Percentiles rank a stretch among this genome's conserved stretches.
These are phyloP conservation scores for Semnornis frantzii DNA, from an alignment of 2,113 vertebrate species.

Conservation along the genomic window DNA sequence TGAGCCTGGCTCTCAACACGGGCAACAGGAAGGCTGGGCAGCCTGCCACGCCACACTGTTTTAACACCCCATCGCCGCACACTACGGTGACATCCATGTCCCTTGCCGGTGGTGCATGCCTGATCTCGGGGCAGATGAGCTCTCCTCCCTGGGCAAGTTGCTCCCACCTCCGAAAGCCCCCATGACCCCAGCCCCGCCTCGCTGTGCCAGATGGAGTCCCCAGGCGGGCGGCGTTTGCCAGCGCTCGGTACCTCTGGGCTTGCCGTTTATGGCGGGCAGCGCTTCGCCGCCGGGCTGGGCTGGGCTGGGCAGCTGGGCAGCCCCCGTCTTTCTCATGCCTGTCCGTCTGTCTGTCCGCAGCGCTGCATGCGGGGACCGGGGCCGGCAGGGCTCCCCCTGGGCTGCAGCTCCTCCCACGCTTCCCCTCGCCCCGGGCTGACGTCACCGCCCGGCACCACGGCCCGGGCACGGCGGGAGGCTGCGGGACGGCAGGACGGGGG, in stretches of 20 bases:
- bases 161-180: neutral
- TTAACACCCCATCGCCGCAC: fast-evolving
- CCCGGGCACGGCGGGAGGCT: slow-evolving; percentile 1
- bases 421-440: slow-evolving; percentile 69
- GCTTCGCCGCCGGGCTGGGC: neutral
- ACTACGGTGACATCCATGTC: fast-evolving
- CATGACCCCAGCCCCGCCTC: neutral
- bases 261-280: slow-evolving; percentile 9
- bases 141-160: neutral
- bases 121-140: neutral
- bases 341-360: neutral
- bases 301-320: neutral
- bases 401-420: slow-evolving; percentile 57
- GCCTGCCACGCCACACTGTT: neutral
- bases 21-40: neutral
- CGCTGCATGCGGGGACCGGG: neutral
- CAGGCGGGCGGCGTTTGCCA: fast-evolving
- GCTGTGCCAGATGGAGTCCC: neutral
- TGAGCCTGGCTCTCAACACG: neutral
- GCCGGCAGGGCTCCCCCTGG: neutral
- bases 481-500: neutral
- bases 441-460: slow-evolving; percentile 67
- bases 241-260: slow-evolving; percentile 3
- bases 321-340: slow-evolving; percentile 2
- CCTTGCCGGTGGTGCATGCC: neutral